Percentiles rank a stretch among this genome's conserved stretches.
Evolutionary conservation across 2,113 vertebrate genomes (phyloP).

Genomic region (Parotia lawesii): DNA sequence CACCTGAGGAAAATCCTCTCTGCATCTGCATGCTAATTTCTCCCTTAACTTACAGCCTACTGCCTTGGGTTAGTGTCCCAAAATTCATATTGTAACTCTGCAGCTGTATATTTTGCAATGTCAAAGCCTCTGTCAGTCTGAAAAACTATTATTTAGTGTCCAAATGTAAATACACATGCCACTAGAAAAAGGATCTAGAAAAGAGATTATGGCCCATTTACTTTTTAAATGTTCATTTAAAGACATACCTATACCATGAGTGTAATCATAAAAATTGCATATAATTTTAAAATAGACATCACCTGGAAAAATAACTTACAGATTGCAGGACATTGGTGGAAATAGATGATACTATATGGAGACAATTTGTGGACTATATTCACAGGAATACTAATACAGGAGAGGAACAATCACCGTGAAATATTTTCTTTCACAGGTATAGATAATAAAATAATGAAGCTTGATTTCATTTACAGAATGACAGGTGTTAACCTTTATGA

Average conservation of each 20-base stretch:
- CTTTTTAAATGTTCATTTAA: background rate
- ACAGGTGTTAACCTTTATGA: background rate
- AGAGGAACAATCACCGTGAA: conserved; percentile 17
- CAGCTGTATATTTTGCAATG: background rate
- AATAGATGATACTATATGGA: conserved; percentile 40
- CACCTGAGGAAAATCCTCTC: background rate
- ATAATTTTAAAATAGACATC: conserved; percentile 20
- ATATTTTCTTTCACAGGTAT: background rate
- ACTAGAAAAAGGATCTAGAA: background rate
- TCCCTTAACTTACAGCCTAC: background rate
- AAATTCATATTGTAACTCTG: background rate
- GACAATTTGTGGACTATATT: conserved; percentile 24
- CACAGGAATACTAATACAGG: background rate
- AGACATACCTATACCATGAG: background rate
- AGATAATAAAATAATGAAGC: background rate
- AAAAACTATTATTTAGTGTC: background rate
- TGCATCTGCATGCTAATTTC: background rate
- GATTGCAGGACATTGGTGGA: background rate
- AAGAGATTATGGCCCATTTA: background rate
- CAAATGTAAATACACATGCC: background rate
- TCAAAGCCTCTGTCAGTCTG: background rate
- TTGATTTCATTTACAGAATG: background rate
- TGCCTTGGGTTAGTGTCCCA: background rate
- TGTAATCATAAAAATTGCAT: background rate
- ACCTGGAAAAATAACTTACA: conserved; percentile 40